Percentiles rank a stretch among this genome's conserved stretches.
Conservation (phyloP, 2,113 vertebrate genomes). For the Silurus asotus region DNA sequence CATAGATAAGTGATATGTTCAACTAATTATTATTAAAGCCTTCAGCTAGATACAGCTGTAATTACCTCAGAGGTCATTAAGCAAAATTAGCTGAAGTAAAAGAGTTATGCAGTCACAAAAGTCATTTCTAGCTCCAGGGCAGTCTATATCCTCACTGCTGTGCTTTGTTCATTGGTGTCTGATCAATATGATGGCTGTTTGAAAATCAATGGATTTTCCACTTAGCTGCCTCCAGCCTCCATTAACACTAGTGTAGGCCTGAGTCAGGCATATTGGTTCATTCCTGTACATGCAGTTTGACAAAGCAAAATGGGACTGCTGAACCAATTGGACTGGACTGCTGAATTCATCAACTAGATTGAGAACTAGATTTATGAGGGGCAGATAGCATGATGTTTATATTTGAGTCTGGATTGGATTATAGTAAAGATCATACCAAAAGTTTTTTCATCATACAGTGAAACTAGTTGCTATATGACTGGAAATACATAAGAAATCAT, state of each 20-base stretch:
- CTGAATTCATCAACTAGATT: neutral
- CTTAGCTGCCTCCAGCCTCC: conserved; percentile 46
- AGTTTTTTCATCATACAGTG: neutral
- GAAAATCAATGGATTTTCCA: conserved; percentile 73
- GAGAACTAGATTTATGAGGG: neutral
- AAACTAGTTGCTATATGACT: neutral
- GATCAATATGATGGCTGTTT: conserved; percentile 60
- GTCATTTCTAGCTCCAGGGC: conserved; percentile 58
- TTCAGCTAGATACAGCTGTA: neutral
- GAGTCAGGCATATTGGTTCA: conserved; percentile 4
- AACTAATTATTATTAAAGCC: neutral
- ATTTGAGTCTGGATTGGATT: neutral
- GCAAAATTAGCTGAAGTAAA: neutral
- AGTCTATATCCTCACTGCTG: conserved; percentile 56
- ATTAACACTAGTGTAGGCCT: conserved; percentile 49
- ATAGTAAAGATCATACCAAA: neutral
- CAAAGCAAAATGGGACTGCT: neutral
- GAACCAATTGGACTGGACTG: neutral
- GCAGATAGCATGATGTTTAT: neutral
- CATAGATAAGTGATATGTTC: neutral
- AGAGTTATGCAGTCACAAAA: neutral
- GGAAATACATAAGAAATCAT: neutral
- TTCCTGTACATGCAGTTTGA: neutral
- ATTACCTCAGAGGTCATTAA: conserved; percentile 1
- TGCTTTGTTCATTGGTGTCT: conserved; percentile 48